Conservation (phyloP, 2,113 vertebrate genomes). For the Apaloderma vittatum region DNA sequence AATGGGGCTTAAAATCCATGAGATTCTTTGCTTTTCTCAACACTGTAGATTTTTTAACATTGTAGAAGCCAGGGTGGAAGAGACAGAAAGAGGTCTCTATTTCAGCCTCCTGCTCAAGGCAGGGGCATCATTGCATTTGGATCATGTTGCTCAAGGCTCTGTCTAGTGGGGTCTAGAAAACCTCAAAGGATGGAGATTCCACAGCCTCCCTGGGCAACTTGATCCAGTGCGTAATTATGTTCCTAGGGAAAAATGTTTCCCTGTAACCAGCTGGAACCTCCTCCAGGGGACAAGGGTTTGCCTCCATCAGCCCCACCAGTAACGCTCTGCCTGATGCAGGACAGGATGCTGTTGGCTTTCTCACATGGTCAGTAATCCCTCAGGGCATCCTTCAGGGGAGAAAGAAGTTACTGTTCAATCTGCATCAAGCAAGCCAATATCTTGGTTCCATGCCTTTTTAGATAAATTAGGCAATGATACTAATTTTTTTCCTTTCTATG, state of each 20-base stretch:
- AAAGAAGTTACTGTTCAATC: neutral
- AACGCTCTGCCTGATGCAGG: neutral
- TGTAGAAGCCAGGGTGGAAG: neutral
- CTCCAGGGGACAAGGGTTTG: neutral
- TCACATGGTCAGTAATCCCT: neutral
- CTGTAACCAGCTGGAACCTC: neutral
- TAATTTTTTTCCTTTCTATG: neutral
- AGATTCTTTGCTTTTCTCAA: neutral
- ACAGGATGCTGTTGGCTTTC: neutral
- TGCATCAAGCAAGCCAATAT: neutral
- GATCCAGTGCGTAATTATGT: neutral
- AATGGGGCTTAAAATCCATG: neutral
- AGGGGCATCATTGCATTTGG: neutral
- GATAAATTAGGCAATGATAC: neutral
- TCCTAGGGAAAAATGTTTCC: neutral
- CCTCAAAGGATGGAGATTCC: neutral
- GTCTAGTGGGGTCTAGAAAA: neutral
- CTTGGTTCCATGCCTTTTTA: neutral
- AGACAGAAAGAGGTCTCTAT: neutral
- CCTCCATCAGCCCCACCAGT: neutral
- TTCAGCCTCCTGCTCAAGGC: neutral
- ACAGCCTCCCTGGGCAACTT: neutral
- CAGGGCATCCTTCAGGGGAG: neutral
- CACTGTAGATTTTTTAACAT: neutral
- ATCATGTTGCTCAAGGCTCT: neutral